Evolutionary conservation across 2,113 vertebrate genomes (phyloP).

Genomic region (Alligator mississippiensis): DNA sequence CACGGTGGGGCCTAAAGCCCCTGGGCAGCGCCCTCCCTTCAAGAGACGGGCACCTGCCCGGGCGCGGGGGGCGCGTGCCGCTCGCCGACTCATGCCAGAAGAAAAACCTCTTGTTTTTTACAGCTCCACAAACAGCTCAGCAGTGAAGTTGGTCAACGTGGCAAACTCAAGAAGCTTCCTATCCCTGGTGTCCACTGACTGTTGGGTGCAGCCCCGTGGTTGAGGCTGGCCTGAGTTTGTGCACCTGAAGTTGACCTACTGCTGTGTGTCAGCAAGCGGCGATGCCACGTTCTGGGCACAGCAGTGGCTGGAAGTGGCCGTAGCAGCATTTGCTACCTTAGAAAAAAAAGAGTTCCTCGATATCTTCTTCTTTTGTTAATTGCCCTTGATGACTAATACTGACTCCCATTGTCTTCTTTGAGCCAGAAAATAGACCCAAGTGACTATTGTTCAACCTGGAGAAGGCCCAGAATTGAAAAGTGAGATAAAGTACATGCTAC

Average conservation of each 20-base stretch:
- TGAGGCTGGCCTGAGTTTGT: accelerated
- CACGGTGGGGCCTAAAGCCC: no score
- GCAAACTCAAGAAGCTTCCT: background rate
- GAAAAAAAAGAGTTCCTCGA: background rate
- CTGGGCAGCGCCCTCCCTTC: no score
- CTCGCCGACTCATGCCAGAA: background rate
- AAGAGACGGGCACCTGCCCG: no score
- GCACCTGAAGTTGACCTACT: accelerated
- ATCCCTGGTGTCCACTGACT: background rate
- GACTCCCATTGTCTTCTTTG: conserved; percentile 24
- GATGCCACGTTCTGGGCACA: background rate
- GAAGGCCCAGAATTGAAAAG: conserved; percentile 16
- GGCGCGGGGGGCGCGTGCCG: no score
- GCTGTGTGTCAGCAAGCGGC: background rate
- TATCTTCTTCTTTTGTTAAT: background rate
- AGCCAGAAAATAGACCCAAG: conserved; percentile 25
- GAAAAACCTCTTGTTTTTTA: no score
- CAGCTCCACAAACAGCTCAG: no score
- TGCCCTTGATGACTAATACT: conserved; percentile 17
- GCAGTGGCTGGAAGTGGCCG: accelerated
- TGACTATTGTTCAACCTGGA: conserved; percentile 52
- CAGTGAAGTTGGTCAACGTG: background rate
- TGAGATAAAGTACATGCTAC: conserved; percentile 28
- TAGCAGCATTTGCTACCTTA: background rate
- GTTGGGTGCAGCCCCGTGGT: accelerated